Percentiles rank a stretch among this genome's conserved stretches.
Conservation (phyloP, 2,888 invertebrate genomes). For the Tinea trinotella region DNA sequence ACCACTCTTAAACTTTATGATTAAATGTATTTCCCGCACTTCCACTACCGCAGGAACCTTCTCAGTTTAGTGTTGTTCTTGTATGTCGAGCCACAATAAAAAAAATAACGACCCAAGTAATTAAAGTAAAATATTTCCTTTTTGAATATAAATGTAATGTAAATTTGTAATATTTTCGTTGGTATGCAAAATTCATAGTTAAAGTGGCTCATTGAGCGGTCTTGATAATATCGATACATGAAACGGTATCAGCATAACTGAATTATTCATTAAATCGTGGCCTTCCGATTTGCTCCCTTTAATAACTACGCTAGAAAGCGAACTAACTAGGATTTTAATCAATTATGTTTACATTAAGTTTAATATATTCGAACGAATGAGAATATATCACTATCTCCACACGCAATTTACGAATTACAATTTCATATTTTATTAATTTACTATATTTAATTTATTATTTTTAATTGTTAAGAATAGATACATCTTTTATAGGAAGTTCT, state of each 20-base stretch:
- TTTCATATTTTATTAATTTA: no score
- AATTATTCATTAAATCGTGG: constrained; percentile 9
- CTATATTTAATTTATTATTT: no score
- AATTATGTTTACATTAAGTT: background rate
- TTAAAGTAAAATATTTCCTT: no score
- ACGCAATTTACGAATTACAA: background rate
- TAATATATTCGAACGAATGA: constrained; percentile 3
- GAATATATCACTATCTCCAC: background rate
- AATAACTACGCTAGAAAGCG: constrained; percentile 10
- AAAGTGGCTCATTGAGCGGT: constrained; percentile 7
- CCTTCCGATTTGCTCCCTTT: constrained; percentile 3
- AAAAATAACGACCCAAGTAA: no score
- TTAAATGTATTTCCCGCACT: no score
- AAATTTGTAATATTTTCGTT: background rate
- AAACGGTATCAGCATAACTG: constrained; percentile 11
- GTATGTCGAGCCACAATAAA: no score
- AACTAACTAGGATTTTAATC: constrained; percentile 14
- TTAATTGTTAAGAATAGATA: no score
- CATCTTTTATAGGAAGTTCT: no score
- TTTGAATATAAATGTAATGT: background rate
- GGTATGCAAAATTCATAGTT: constrained; percentile 2
- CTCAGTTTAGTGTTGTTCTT: no score
- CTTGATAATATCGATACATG: constrained; percentile 14
- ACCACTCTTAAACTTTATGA: no score
- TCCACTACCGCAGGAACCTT: no score